Base-by-base conservation (phyloP, 2,113 vertebrate genomes). In the Indri indri region DNA sequence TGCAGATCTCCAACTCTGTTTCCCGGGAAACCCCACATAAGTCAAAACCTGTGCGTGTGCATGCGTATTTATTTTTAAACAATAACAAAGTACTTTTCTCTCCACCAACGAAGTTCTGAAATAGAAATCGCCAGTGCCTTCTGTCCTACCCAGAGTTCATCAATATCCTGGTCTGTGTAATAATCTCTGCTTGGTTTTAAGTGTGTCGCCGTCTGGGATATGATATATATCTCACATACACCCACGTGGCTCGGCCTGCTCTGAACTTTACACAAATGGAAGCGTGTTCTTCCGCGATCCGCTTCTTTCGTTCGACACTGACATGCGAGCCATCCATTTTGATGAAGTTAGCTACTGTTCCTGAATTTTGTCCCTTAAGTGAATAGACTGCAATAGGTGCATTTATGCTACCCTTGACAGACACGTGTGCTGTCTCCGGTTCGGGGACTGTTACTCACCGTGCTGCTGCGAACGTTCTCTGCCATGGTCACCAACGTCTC, bases 61-160 rank as follows among this genome's bases (percentile, higher is more conserved):
- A 17, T 54, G 65, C 22, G 30, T 37, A 57, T 54, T 91, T 80
- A 95, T 84, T 95, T 90, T 84, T 95, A 80, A 95, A 63, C 32
- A 54, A 37, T 54, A 81, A 87, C 42, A 87, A 88, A 81, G 59
- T 59, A 50, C 47, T 47, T n/a, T 22, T 40, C 63, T 50, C 27
- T 85, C 52, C 30, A 70, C 61, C 88, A 90, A 34, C 50, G 8
- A 34, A 54, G 18, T 59, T 57, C 88, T 77, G 88, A 52, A 79
- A 95, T 16, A 59, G 71, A 77, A 14, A 20, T 77, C 68, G 18
- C 71, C 40, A 34, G 59, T 57, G 27, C 61, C 63, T 74, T 70
- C 25, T 27, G 20, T 13, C 20, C 61, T 50, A 22, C 14, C 34
- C 71, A n/a, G 50, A 45, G 50, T 40, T 40, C 6, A 25, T 40